phyloP scores from a whole-genome alignment of 1,140 invertebrate species.

The Aleiodes sp. region DNA sequence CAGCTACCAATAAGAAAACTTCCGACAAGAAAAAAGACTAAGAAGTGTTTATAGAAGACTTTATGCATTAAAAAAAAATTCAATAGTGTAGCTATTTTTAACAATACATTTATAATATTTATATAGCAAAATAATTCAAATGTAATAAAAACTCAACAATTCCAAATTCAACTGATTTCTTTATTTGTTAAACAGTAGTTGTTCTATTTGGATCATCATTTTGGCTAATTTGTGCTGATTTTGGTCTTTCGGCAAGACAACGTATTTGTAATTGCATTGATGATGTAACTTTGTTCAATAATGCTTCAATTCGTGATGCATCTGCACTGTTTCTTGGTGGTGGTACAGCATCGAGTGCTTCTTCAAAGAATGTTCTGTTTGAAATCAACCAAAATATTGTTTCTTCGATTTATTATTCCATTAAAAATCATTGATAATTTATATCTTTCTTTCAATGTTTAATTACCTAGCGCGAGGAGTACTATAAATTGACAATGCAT shows the following conservation, averaged over 20 bases:
- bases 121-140: constrained; percentile 9
- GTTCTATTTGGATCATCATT: constrained; percentile 44
- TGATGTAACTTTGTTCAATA: constrained; percentile 55
- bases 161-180: constrained; percentile 8
- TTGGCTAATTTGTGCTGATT: constrained; percentile 28
- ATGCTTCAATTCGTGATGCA: constrained; percentile 50
- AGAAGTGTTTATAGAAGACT: neutral
- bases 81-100: constrained; percentile 7
- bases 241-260: constrained; percentile 49
- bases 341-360: constrained; percentile 72
- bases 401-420: constrained; percentile 18
- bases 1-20: neutral
- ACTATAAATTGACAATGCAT: constrained; percentile 66
- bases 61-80: no score
- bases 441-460: no score
- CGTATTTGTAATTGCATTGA: constrained; percentile 61
- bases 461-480: constrained; percentile 69
- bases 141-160: neutral
- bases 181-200: constrained; percentile 44
- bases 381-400: neutral
- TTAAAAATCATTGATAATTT: no score
- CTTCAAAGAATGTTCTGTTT: constrained; percentile 68
- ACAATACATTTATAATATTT: constrained; percentile 21
- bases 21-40: constrained; percentile 27
- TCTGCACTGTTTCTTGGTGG: constrained; percentile 62